Evolutionary conservation across 2,797 vertebrate species (phyloP).

Genomic region (Cossypha heuglini): DNA sequence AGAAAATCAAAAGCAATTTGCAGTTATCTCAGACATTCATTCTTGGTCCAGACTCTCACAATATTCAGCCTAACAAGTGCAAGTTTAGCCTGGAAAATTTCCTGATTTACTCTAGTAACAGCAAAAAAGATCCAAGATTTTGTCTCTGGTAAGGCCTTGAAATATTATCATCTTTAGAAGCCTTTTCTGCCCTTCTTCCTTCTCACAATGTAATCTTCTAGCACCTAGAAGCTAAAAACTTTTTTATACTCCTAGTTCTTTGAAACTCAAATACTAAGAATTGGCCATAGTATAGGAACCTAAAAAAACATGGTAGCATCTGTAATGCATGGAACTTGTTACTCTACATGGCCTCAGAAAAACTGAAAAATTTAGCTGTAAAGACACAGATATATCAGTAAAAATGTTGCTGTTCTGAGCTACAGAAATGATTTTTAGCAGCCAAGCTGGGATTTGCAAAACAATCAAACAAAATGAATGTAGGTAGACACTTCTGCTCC

Average conservation of each 20-base stretch:
- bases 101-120: not conserved
- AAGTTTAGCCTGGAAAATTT: not conserved
- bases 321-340: not conserved
- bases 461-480: not conserved
- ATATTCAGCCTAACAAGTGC: not conserved
- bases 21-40: not conserved
- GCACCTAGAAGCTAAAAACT: not conserved
- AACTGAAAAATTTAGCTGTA: not conserved
- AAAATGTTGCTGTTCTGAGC: not conserved
- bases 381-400: rapidly evolving
- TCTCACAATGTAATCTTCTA: not conserved
- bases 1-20: not conserved
- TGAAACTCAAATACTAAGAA: not conserved
- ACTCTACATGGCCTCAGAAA: not conserved
- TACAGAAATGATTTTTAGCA: rapidly evolving
- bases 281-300: not conserved
- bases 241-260: not conserved
- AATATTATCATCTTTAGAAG: not conserved
- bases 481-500: not conserved
- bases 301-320: not conserved
- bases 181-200: not conserved
- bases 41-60: not conserved
- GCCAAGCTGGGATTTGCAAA: not conserved
- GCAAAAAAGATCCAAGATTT: not conserved
- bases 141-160: not conserved